phyloP scores from a whole-genome alignment of 2,113 vertebrate genomes.

The Sardina pilchardus region DNA sequence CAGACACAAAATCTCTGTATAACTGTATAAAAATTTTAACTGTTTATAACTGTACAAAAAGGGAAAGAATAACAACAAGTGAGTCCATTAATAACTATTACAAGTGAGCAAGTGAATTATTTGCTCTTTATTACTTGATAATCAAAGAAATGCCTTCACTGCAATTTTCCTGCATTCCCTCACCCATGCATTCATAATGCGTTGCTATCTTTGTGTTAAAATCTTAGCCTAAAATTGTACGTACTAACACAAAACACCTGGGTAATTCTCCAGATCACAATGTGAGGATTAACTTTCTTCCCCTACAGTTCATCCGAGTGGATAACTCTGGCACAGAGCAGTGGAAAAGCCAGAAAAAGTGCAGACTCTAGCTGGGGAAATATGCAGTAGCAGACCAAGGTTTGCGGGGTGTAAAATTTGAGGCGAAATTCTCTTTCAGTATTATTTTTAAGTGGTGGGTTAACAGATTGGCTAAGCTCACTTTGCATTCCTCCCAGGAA shows the following conservation, averaged over 20 bases:
- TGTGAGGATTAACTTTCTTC: background rate
- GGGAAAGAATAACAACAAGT: too few relatives aligned
- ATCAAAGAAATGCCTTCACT: too few relatives aligned
- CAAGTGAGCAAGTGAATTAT: too few relatives aligned
- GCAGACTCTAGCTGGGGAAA: background rate
- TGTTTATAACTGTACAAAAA: too few relatives aligned
- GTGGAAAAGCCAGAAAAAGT: background rate
- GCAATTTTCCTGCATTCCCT: too few relatives aligned
- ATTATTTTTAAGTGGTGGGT: background rate
- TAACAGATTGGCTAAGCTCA: background rate
- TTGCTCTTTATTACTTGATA: too few relatives aligned
- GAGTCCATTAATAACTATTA: too few relatives aligned
- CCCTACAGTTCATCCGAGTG: background rate
- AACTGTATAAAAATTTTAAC: too few relatives aligned
- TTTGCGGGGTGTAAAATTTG: background rate
- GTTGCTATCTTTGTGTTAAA: background rate
- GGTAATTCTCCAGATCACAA: slow-evolving; percentile 14
- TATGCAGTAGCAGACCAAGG: background rate
- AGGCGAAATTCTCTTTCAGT: background rate
- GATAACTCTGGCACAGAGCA: background rate
- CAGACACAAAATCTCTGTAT: too few relatives aligned
- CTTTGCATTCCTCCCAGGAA: background rate
- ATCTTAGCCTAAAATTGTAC: background rate
- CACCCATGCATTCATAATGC: background rate
- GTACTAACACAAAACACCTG: background rate